Evolutionary conservation across 2,113 vertebrate species (phyloP).

Genomic region (Amblyopsis rosae): DNA sequence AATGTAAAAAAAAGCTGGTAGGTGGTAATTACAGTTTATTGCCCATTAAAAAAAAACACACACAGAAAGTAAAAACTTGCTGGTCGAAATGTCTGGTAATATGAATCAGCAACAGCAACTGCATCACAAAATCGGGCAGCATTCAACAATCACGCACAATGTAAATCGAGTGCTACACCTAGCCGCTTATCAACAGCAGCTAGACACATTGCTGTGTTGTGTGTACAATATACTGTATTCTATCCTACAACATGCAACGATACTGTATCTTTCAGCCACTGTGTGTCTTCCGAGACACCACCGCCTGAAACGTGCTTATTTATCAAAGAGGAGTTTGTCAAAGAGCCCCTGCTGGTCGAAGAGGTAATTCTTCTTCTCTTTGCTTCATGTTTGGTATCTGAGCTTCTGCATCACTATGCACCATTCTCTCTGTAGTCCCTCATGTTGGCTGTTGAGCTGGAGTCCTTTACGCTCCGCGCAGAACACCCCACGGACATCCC

Average conservation of each 20-base stretch:
- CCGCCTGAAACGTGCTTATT: constrained; percentile 1
- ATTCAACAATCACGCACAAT: neutral
- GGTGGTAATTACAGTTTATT: too few species aligned
- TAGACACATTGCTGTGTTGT: neutral
- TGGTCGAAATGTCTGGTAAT: too few species aligned
- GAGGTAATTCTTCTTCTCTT: constrained; percentile 53
- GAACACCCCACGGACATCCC: constrained; percentile 16
- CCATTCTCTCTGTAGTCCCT: constrained; percentile 51
- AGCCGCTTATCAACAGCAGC: too few species aligned
- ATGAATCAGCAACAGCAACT: too few species aligned
- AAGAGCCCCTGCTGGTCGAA: constrained; percentile 35
- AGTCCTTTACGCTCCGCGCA: constrained; percentile 13
- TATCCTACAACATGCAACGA: neutral
- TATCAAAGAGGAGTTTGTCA: constrained; percentile 60
- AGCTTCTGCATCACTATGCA: neutral
- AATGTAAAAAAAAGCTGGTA: too few species aligned
- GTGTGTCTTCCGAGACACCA: constrained; percentile 44
- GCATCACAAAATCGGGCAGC: too few species aligned
- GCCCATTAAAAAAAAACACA: too few species aligned
- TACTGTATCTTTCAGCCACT: constrained; percentile 30
- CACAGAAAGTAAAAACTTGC: too few species aligned
- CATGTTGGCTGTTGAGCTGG: constrained; percentile 57
- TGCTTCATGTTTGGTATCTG: neutral
- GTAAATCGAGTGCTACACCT: too few species aligned
- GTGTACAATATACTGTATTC: neutral